Evolutionary conservation across 2,888 invertebrate genomes (phyloP).

Genomic region (Eledone cirrhosa): DNA sequence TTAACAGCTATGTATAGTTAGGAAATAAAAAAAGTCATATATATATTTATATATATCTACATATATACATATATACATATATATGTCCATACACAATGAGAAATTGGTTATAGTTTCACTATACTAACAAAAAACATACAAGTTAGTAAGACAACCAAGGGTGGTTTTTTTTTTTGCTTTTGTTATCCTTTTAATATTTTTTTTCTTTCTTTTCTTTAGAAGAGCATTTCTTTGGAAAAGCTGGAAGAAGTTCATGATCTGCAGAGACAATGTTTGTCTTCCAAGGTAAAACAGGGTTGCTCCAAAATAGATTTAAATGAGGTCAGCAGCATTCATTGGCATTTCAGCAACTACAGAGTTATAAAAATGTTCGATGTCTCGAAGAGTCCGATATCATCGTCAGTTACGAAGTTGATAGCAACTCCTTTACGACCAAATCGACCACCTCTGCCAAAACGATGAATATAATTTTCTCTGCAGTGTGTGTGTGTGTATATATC

Average conservation of each 20-base stretch:
- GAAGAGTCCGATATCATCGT: slow-evolving; percentile 91
- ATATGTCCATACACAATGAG: slow-evolving; percentile 10
- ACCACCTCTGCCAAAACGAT: slow-evolving; percentile 99
- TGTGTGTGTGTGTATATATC: no score
- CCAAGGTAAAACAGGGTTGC: slow-evolving; percentile 1
- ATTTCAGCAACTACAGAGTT: slow-evolving; percentile 97
- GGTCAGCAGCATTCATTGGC: slow-evolving; percentile 98
- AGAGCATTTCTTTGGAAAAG: slow-evolving; percentile 25
- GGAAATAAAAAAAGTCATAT: no score
- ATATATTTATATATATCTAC: background rate
- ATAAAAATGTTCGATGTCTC: slow-evolving; percentile 98
- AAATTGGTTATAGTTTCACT: slow-evolving; percentile 3
- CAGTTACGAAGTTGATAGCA: slow-evolving; percentile 98
- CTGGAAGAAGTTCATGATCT: slow-evolving; percentile 25
- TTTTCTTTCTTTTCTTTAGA: slow-evolving; percentile 14
- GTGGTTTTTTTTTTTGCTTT: slow-evolving; percentile 20
- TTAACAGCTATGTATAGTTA: background rate
- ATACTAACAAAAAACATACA: slow-evolving; percentile 25
- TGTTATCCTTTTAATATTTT: slow-evolving; percentile 25
- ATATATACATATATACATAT: background rate
- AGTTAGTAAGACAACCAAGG: slow-evolving; percentile 27
- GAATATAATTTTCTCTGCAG: no score
- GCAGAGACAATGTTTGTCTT: slow-evolving; percentile 25
- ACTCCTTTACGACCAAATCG: slow-evolving; percentile 99
- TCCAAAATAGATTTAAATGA: slow-evolving; percentile 63